phyloP scores from a whole-genome alignment of 2,888 invertebrate genomes.

The Pseudococcus jackbeardsleyi region DNA sequence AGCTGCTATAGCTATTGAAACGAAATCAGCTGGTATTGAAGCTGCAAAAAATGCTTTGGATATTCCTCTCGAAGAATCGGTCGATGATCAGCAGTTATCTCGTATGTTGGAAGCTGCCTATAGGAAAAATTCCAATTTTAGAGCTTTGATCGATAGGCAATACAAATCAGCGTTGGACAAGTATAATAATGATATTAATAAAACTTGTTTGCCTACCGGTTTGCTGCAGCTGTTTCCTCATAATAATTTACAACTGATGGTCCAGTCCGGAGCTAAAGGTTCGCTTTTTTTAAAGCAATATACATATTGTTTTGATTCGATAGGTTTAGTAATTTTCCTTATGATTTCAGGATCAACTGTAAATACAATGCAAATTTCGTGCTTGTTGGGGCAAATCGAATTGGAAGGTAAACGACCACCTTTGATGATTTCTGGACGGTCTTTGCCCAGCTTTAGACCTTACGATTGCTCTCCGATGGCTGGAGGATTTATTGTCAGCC shows the following conservation, averaged over 20 bases:
- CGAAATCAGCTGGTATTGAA: constrained; percentile 76
- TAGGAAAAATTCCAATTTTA: constrained; percentile 80
- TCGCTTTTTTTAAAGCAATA: constrained; percentile 69
- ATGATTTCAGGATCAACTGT: constrained; percentile 79
- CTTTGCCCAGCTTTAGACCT: constrained; percentile 90
- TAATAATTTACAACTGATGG: constrained; percentile 99
- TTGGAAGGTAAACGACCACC: constrained; percentile 98
- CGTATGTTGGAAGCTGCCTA: constrained; percentile 81
- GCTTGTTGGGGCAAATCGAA: constrained; percentile 97
- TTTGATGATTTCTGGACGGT: constrained; percentile 91
- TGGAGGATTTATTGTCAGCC: constrained; percentile 95
- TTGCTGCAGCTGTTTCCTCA: constrained; percentile 89
- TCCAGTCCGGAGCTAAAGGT: constrained; percentile 96
- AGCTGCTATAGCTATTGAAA: constrained; percentile 77
- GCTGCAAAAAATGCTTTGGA: constrained; percentile 81
- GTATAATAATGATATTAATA: constrained; percentile 91
- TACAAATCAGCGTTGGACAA: constrained; percentile 85
- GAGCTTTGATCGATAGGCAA: constrained; percentile 84
- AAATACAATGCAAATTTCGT: constrained; percentile 98
- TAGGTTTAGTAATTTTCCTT: not conserved
- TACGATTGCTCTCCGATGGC: constrained; percentile 91
- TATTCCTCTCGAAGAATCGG: constrained; percentile 73
- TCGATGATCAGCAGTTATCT: constrained; percentile 73
- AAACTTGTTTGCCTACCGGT: constrained; percentile 86
- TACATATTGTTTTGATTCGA: not conserved